Percentiles rank a stretch among this genome's conserved stretches.
Conservation (phyloP, 2,797 vertebrate species). For the Bradypodion pumilum region DNA sequence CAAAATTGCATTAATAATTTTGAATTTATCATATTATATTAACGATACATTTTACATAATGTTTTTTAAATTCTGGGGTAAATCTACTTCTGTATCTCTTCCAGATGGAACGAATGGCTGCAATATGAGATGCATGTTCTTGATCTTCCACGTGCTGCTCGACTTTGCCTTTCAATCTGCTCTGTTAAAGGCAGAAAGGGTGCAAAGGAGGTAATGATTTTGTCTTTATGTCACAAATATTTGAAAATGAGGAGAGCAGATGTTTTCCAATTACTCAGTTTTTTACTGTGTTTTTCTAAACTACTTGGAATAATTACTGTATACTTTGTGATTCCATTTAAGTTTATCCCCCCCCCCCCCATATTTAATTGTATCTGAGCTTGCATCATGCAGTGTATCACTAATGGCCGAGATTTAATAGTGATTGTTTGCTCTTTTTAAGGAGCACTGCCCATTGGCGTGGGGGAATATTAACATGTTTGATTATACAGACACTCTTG, state of each 20-base stretch:
- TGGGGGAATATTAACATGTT: conserved; percentile 98
- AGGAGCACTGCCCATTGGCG: conserved; percentile 96
- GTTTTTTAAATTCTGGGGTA: conserved; percentile 1
- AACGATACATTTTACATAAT: not conserved
- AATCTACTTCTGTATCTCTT: conserved; percentile 21
- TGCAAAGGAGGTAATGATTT: conserved; percentile 88
- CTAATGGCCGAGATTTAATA: conserved; percentile 47
- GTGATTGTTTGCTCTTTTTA: conserved; percentile 61
- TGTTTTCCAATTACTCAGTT: not conserved
- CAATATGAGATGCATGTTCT: conserved; percentile 95
- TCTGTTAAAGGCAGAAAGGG: conserved; percentile 97
- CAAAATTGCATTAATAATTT: not conserved
- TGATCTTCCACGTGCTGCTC: conserved; percentile 92
- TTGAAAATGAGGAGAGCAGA: not conserved
- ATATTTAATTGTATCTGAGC: conserved; percentile 14
- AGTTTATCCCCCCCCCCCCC: not conserved
- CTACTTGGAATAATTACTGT: not conserved
- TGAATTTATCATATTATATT: not conserved
- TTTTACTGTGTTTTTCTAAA: not conserved
- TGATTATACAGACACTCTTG: conserved; percentile 95
- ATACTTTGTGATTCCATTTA: not conserved
- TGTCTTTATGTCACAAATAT: not conserved
- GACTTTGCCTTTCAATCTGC: conserved; percentile 96
- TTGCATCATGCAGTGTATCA: not conserved
- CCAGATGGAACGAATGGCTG: conserved; percentile 96